Evolutionary conservation across 2,888 invertebrate species (phyloP).

Genomic region (Aromia moschata): DNA sequence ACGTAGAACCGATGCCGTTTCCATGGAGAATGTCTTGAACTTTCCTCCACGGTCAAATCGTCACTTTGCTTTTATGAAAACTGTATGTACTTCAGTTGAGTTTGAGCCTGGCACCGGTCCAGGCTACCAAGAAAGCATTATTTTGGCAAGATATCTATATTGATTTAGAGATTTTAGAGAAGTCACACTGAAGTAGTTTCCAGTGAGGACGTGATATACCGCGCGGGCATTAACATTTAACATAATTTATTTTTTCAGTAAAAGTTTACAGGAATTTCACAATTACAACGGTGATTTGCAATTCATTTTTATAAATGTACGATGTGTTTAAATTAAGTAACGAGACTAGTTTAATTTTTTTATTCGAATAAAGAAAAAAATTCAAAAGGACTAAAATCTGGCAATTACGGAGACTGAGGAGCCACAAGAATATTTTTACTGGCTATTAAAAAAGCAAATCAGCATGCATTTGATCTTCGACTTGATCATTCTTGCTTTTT

Average conservation of each 20-base stretch:
- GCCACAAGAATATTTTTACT: no score
- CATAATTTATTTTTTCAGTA: conserved; percentile 8
- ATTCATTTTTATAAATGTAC: no score
- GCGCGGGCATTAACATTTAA: conserved; percentile 1
- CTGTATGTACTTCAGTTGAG: conserved; percentile 6
- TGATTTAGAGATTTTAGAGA: conserved; percentile 9
- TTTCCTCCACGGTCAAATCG: conserved; percentile 3
- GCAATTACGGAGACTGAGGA: no score
- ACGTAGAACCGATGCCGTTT: background rate
- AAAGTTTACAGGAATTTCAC: background rate
- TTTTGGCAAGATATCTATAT: conserved; percentile 17
- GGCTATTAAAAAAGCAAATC: no score
- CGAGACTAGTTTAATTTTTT: no score
- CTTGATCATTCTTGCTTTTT: no score
- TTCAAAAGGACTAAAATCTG: no score
- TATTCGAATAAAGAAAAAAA: no score
- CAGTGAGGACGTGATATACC: conserved; percentile 10
- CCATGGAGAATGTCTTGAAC: background rate
- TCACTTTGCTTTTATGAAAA: conserved; percentile 9
- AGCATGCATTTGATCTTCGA: no score
- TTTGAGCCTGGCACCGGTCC: conserved; percentile 9
- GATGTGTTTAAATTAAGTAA: no score
- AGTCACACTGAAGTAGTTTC: conserved; percentile 1
- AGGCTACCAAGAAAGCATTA: conserved; percentile 11
- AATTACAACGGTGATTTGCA: no score